Base-by-base conservation (phyloP, 2,797 vertebrate genomes). In the Poecilia wingei region DNA sequence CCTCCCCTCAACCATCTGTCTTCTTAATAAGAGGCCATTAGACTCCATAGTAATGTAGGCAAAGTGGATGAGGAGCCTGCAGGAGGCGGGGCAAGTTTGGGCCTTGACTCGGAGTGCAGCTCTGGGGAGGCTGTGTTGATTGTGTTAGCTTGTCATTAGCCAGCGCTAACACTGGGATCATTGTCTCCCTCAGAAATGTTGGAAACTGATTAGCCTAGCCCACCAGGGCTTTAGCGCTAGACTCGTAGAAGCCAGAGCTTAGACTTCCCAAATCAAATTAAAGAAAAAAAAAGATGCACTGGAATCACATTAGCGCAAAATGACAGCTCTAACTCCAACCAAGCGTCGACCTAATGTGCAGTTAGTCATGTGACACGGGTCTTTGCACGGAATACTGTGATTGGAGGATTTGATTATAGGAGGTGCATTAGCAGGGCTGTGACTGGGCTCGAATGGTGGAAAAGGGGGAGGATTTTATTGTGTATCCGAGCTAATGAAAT, bases 61-160 rank as follows among this genome's bases (percentile, higher is more conserved):
- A 93, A 93, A 96, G 94, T 95, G 94, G 95, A 94, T 94, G 92
- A 93, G 86, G 91, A 94, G 92, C 82, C 91, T 59, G 81, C 79
- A 88, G 90, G 90, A 92, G 93, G 89, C 79, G 91, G 93, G 89
- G 93, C 82, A 78, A 87, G 89, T 85, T 87, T 80, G 87, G 88
- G 87, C 89, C 83, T 87, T 75, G 79, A 90, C 92, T 94, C 91
- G 71, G 75, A 88, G 91, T 87, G 79, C 86, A 91, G 86, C 93
- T 93, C 94, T 83, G 70, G 90, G 92, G 92, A 95, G 89, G 82
- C 90, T 75, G 87, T 79, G 90, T 88, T 94, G 95, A 96, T 96
- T 92, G 91, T 89, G 93, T 96, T 96, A 96, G 94, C 88, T 91
- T 91, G 92, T 96, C 96, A 96, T 96, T 96, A 96, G 95, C 92